phyloP scores from a whole-genome alignment of 2,797 vertebrate species.

The Dermochelys coriacea region DNA sequence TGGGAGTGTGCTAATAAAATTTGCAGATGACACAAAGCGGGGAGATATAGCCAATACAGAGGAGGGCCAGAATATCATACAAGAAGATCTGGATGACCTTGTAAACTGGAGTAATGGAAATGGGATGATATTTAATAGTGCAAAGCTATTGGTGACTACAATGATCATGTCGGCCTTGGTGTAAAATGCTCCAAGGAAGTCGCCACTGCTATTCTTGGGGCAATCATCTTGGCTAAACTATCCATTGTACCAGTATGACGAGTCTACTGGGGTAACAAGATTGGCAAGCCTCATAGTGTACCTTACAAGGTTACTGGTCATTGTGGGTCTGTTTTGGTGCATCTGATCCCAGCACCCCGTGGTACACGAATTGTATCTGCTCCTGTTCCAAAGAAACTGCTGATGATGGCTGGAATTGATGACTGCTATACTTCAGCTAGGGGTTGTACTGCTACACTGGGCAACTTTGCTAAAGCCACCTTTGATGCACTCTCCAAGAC shows the following conservation, averaged over 20 bases:
- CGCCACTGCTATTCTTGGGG: constrained; percentile 96
- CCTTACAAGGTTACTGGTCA: constrained; percentile 98
- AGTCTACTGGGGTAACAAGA: constrained; percentile 99
- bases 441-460: constrained; percentile 96
- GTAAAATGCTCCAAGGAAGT: constrained; percentile 99
- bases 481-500: no score
- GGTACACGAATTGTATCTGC: constrained; percentile 97
- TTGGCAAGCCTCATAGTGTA: constrained; percentile 97
- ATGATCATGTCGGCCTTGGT: constrained; percentile 94
- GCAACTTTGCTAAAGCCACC: constrained; percentile 87
- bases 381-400: constrained; percentile 95
- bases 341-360: constrained; percentile 95
- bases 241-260: constrained; percentile 96
- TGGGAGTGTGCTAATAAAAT: no score
- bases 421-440: constrained; percentile 98
- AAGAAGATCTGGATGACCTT: no score
- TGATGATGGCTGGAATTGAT: constrained; percentile 98
- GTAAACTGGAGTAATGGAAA: no score
- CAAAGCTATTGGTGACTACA: constrained; percentile 95
- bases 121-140: no score
- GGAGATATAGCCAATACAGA: no score
- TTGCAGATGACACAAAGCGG: no score
- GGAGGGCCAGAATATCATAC: no score
- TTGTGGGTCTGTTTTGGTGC: constrained; percentile 96
- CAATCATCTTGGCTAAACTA: constrained; percentile 96